phyloP scores from a whole-genome alignment of 2,797 vertebrate species.

The Balearica regulorum region DNA sequence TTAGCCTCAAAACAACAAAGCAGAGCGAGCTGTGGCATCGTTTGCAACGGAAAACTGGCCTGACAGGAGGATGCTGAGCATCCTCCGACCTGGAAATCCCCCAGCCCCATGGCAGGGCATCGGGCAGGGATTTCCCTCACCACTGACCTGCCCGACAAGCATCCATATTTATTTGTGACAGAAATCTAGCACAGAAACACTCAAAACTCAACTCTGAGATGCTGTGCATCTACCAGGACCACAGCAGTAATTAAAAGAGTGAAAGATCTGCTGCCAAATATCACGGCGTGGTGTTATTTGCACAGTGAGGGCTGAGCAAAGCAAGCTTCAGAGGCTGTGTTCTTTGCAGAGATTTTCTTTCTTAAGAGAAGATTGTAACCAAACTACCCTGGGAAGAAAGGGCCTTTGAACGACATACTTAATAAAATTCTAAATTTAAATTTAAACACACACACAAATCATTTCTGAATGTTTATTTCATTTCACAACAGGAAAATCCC shows the following conservation, averaged over 20 bases:
- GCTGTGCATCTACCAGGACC: neutral
- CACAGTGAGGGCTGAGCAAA: neutral
- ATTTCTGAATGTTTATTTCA: conserved; percentile 5
- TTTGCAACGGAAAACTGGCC: neutral
- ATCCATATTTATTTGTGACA: neutral
- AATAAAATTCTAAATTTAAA: conserved; percentile 21
- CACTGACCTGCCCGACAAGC: fast-evolving
- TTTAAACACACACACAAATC: conserved; percentile 42
- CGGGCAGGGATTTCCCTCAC: neutral
- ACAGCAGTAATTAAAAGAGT: neutral
- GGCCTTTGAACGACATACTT: conserved; percentile 36
- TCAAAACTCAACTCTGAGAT: neutral
- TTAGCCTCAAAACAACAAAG: neutral
- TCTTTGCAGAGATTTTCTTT: conserved; percentile 16
- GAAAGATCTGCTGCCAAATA: conserved; percentile 8
- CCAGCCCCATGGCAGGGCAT: neutral
- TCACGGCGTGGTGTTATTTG: neutral
- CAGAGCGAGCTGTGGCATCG: fast-evolving
- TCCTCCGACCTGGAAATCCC: neutral
- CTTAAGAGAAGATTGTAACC: neutral
- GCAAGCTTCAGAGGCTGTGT: neutral
- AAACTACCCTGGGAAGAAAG: conserved; percentile 44
- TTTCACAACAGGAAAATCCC: neutral
- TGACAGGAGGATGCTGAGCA: neutral
- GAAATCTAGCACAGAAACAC: neutral